phyloP scores from a whole-genome alignment of 1,140 invertebrate genomes.

The silkworm (Bombyx mori) region DNA sequence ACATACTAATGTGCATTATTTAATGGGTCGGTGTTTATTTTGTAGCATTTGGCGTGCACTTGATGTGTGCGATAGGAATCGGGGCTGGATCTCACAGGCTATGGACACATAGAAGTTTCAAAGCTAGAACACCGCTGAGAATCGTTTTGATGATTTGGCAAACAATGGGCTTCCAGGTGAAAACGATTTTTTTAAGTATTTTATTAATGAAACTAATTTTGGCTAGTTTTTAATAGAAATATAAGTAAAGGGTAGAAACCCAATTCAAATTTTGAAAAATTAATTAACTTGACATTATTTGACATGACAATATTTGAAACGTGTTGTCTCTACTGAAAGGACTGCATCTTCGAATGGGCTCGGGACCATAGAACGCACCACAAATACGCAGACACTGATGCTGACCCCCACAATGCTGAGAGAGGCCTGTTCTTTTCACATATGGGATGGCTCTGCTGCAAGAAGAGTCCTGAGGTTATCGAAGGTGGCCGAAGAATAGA shows the following conservation, averaged over 20 bases:
- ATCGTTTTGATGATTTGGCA: slow-evolving; percentile 83
- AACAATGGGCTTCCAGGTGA: slow-evolving; percentile 87
- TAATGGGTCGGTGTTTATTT: neutral
- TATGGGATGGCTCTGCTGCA: slow-evolving; percentile 85
- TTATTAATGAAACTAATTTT: too few relatives aligned
- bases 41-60: slow-evolving; percentile 74
- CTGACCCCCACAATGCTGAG: slow-evolving; percentile 86
- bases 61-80: slow-evolving; percentile 80
- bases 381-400: slow-evolving; percentile 85
- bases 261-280: too few relatives aligned
- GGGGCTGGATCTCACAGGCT: slow-evolving; percentile 91
- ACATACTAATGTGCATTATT: too few relatives aligned
- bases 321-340: slow-evolving; percentile 20
- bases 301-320: too few relatives aligned
- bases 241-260: too few relatives aligned
- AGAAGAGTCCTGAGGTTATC: slow-evolving; percentile 84
- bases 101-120: slow-evolving; percentile 91
- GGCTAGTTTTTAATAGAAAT: too few relatives aligned
- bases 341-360: slow-evolving; percentile 71
- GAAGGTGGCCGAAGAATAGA: slow-evolving; percentile 78
- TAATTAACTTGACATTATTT: too few relatives aligned
- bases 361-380: slow-evolving; percentile 87
- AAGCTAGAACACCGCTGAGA: slow-evolving; percentile 85
- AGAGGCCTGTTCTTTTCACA: slow-evolving; percentile 90
- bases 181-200: neutral